Evolutionary conservation across 1,140 invertebrate species (phyloP), one percentile per base, ranked within the genome.

Genomic region (Brachionus rotundiformis): DNA sequence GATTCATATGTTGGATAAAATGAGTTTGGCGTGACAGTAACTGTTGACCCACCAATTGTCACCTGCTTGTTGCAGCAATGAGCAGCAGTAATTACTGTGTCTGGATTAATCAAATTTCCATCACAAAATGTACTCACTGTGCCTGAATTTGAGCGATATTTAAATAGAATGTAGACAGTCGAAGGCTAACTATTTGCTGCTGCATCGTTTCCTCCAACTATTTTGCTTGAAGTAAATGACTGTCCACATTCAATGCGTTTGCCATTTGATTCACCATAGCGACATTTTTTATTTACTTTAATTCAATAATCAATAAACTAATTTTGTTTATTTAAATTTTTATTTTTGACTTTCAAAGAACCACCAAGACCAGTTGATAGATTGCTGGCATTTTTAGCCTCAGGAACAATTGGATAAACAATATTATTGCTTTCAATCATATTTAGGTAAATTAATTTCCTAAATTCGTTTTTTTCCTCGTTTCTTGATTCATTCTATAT

Each of bases 71-170:
- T 8, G 16, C 44, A 81, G 85, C 94, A 94, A 84, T 92, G 91
- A 54, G 93, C 93, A 2, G 93, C 90, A 0, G 93, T 94, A 1
- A 93, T 83, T 5, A 94, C 91, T 13, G 92, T 92, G 83, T 92
- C 90, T 7, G 89, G 88, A 75, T 91, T 89, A 63, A 94, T 91
- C 61, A 95, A 91, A 4, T 91, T 92, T 61, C 92, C 94, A 11
- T 93, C 92, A 85, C 94, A 95, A 1, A 84, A 86, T 7, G 76
- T 1, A 33, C 4, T 6, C 11, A 13, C 11, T 3, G 6, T 19
- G 11, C 11, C 7, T 29, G 16, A 19, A 49, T 8, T 11, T 25
- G 8, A 2, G 5, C 19, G 0, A 29, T 77, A 49, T 16, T 39
- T 54, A 39, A 54, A 79, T 2, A 8, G 5, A 16, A 79, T 2